phyloP scores from a whole-genome alignment of 2,797 vertebrate species.

The Perdix hodgsoniae region DNA sequence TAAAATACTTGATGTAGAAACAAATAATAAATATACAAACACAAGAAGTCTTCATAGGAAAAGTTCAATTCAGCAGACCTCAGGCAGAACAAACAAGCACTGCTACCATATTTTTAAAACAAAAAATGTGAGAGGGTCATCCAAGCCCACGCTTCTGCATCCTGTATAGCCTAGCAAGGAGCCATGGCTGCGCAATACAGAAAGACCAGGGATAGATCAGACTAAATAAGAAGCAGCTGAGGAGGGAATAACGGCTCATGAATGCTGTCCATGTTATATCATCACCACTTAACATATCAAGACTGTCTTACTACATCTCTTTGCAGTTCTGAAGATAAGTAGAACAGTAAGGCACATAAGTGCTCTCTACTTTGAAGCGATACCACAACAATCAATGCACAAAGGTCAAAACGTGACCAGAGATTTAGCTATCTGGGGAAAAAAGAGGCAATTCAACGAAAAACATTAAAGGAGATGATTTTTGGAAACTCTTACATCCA shows the following conservation, averaged over 20 bases:
- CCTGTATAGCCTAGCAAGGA: neutral
- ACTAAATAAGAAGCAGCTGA: neutral
- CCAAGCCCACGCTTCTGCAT: neutral
- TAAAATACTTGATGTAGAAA: neutral
- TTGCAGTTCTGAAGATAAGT: neutral
- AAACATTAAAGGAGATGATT: neutral
- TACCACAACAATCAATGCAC: rapidly evolving
- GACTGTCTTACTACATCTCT: neutral
- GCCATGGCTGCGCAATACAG: rapidly evolving
- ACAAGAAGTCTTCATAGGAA: neutral
- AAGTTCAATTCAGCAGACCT: neutral
- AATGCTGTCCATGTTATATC: neutral
- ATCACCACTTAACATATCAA: neutral
- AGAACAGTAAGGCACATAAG: neutral
- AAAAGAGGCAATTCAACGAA: neutral
- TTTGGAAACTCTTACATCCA: neutral
- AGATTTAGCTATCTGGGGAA: neutral
- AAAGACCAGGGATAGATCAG: neutral
- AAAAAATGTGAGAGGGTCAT: neutral
- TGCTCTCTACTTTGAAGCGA: neutral
- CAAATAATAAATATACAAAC: neutral
- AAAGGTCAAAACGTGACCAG: neutral
- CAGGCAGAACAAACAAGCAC: neutral
- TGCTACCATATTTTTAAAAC: neutral
- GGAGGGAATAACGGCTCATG: neutral